Conservation (phyloP, 2,113 vertebrate genomes). For the Tretioscincus oriximinensis region DNA sequence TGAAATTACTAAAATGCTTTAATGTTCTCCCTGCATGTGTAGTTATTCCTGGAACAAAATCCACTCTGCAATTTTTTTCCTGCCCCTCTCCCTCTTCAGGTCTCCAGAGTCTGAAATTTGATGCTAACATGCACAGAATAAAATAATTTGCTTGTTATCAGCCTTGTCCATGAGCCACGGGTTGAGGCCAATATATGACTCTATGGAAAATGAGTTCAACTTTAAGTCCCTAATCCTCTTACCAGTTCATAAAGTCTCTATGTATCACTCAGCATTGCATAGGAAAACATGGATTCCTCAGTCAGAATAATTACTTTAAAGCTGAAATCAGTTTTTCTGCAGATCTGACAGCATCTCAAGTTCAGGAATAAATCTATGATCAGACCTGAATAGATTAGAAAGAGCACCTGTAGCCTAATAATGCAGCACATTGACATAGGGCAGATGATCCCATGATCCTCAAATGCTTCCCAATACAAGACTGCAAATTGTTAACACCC, state of each 20-base stretch:
- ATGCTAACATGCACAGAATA: conserved; percentile 66
- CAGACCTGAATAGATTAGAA: not conserved
- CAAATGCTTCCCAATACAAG: not conserved
- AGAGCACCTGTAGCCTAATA: not conserved
- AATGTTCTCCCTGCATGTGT: conserved; percentile 32
- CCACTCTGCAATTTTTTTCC: conserved; percentile 58
- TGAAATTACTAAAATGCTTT: conserved; percentile 43
- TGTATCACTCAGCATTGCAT: conserved; percentile 57
- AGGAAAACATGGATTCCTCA: conserved; percentile 51
- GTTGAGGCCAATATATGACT: conserved; percentile 57
- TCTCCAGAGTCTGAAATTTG: conserved; percentile 58
- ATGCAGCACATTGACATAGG: no score
- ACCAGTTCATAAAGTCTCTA: conserved; percentile 61
- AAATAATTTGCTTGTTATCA: conserved; percentile 76
- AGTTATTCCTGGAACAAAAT: conserved; percentile 62
- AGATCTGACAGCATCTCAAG: conserved; percentile 48
- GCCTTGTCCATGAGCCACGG: conserved; percentile 61
- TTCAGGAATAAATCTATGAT: not conserved
- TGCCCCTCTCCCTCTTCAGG: conserved; percentile 16
- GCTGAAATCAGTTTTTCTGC: conserved; percentile 44
- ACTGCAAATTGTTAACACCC: no score
- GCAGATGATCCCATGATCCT: not conserved
- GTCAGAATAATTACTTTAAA: conserved; percentile 35
- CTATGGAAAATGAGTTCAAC: conserved; percentile 63
- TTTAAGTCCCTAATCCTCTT: conserved; percentile 54